Percentiles rank a stretch among this genome's conserved stretches.
Evolutionary conservation across 2,888 invertebrate species (phyloP).

Genomic region (Craniophora ligustri): DNA sequence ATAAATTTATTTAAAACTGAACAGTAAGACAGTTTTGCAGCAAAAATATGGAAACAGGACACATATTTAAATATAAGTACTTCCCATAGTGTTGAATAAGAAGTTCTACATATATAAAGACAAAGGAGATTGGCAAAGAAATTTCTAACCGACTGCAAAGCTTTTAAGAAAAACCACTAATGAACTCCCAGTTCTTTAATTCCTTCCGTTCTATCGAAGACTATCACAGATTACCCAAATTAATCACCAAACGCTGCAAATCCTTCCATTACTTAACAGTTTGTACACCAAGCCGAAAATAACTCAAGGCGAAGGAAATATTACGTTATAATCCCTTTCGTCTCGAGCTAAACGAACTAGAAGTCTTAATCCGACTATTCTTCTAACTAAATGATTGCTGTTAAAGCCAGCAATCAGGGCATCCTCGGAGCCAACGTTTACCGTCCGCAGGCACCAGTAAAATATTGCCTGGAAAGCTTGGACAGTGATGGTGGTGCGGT

Average conservation of each 20-base stretch:
- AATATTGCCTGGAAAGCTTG: slow-evolving; percentile 61
- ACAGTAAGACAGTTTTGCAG: too few relatives aligned
- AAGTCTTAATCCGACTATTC: slow-evolving; percentile 68
- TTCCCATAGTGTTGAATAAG: too few relatives aligned
- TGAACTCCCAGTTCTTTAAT: neutral
- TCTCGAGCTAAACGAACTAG: slow-evolving; percentile 17
- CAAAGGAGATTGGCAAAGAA: too few relatives aligned
- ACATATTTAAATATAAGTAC: too few relatives aligned
- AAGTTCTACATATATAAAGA: too few relatives aligned
- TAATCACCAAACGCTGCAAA: slow-evolving; percentile 11
- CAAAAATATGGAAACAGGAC: too few relatives aligned
- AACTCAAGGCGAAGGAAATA: slow-evolving; percentile 8
- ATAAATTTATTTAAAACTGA: too few relatives aligned
- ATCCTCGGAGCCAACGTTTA: slow-evolving; percentile 53
- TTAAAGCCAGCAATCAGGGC: slow-evolving; percentile 71
- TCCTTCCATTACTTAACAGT: slow-evolving; percentile 3
- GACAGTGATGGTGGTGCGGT: slow-evolving; percentile 22
- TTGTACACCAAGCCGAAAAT: slow-evolving; percentile 10
- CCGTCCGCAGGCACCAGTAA: slow-evolving; percentile 60
- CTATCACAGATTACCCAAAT: slow-evolving; percentile 1
- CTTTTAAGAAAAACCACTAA: neutral
- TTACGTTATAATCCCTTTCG: slow-evolving; percentile 31
- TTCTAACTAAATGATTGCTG: slow-evolving; percentile 69
- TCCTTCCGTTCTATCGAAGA: neutral
- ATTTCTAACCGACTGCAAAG: too few relatives aligned